Base-by-base conservation (phyloP, 2,113 vertebrate genomes). In the Typhlomys cinereus region DNA sequence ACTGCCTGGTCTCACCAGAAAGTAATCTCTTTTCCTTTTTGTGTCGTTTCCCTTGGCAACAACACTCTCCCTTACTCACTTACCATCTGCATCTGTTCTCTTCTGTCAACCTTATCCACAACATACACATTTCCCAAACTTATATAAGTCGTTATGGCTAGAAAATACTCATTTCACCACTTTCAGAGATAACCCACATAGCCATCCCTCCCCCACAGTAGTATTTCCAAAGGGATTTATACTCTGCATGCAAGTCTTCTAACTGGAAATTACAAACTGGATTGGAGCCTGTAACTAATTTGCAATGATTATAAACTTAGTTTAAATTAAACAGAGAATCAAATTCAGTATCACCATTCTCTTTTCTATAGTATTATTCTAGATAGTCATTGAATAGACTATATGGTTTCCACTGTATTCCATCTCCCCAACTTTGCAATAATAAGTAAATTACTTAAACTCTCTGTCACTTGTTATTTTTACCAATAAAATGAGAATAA, bases 251-350 rank as follows among this genome's bases (percentile, higher is more conserved):
- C 13, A 25, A 41, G 23, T 27, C 39, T 59, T 83, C 52, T 66
- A 13, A 64, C 66, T 87, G 64, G n/a, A 46, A 39, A 88, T 48
- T 59, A 17, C 15, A 15, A 46, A 23, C 27, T 88, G 54, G 17
- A 59, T 13, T 25, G 67, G 36, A 15, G 70, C 4, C 44, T 48
- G 27, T 83, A 29, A 75, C 41, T 18, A 76, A 8, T 85, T 75
- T 85, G n/a, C 18, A 29, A 15, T 67, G 46, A 89, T 21, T 76
- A 41, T 90, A 64, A 94, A 92, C 73, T 73, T 74, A 87, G 52
- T 79, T 41, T 57, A 75, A 88, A 64, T 89, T 88, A 88, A 92
- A 31, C 44, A 52, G n/a, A 46, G 10, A 12, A 67, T 73, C 50
- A 62, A 27, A 52, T 88, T 86, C 54, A 94, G 44, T 78, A 59